A percentile compares a stretch with the other conserved stretches of the same genome.
These are phyloP conservation scores for Xanthorhoe designata DNA, from an alignment of 2,888 invertebrate genomes.

Conservation along the genomic window DNA sequence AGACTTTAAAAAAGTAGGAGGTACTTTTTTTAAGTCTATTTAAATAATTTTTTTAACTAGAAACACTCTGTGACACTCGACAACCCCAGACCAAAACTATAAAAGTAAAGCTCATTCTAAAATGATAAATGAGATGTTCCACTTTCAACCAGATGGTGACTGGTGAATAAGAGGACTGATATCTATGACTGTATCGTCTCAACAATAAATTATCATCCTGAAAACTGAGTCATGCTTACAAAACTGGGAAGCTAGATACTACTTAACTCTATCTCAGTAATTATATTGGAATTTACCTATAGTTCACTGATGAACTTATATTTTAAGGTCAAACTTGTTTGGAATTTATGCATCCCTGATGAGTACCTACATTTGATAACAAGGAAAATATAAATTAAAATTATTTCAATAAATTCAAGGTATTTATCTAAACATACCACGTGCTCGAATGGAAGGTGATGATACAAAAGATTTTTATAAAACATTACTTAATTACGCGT, in stretches of 20 bases:
- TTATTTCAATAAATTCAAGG: too few species aligned
- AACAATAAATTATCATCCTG: slow-evolving; percentile 3
- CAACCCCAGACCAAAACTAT: slow-evolving; percentile 1
- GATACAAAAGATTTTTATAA: too few species aligned
- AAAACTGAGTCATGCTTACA: not conserved
- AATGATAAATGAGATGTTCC: not conserved
- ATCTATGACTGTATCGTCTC: slow-evolving; percentile 12
- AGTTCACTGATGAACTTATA: not conserved
- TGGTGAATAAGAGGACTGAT: slow-evolving; percentile 11
- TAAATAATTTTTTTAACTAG: too few species aligned
- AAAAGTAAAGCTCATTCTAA: not conserved
- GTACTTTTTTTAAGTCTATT: too few species aligned
- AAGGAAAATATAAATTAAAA: too few species aligned
- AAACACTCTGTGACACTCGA: not conserved
- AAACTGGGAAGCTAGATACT: not conserved
- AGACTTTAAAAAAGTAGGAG: too few species aligned
- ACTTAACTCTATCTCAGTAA: not conserved
- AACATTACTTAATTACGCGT: too few species aligned
- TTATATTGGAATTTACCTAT: not conserved
- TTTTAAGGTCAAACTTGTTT: not conserved
- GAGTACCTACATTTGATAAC: too few species aligned
- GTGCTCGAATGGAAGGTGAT: not conserved
- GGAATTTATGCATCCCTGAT: not conserved
- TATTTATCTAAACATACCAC: too few species aligned
- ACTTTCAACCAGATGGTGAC: slow-evolving; percentile 8